Base-by-base conservation (phyloP, 2,888 invertebrate genomes). In the Muscina levida region DNA sequence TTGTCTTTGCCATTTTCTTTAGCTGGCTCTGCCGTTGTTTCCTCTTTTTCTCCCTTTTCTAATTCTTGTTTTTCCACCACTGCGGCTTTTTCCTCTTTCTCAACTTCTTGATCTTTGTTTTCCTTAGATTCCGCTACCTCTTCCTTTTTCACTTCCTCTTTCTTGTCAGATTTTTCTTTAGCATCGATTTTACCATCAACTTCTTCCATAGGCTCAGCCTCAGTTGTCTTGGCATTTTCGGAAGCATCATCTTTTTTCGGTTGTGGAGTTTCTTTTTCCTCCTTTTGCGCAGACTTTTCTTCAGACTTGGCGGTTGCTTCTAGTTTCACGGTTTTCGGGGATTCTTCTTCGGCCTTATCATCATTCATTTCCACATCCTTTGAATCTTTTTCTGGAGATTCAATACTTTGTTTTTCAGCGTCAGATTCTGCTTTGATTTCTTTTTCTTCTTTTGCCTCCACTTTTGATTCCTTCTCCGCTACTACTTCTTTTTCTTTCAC, bases 351-450 rank as follows among this genome's bases (percentile, higher is more conserved):
- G 51, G 39, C 31, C 24, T 37, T 51, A 31, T 17, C 46, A 4
- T 42, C 24, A 82, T 89, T 90, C 87, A 90, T 89, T 83, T 90
- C 90, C 37, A 70, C 87, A 79, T 85, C 90, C 89, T 80, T 84
- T 72, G 84, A 90, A 90, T 71, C 85, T 57, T 82, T 89, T 88
- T 39, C 86, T 82, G 56, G 51, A 62, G 44, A 42, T 42, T 72
- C 56, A 0, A 26, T 59, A 46, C 53, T 31, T 11, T 75, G 37
- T 19, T 70, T 68, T 44, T 67, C 31, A 1, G n/a, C 15, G 4
- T 67, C 67, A 48, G 17, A n/a, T 48, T 48, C 53, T 19, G 66
- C 65, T 24, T 48, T 44, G 2, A 31, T 37, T 44, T 26, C 53
- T 8, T 81, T 68, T 15, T 48, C 57, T 13, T 74, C 75, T 39